Base-by-base conservation (phyloP, 2,888 invertebrate genomes). In the Crematogaster levior region DNA sequence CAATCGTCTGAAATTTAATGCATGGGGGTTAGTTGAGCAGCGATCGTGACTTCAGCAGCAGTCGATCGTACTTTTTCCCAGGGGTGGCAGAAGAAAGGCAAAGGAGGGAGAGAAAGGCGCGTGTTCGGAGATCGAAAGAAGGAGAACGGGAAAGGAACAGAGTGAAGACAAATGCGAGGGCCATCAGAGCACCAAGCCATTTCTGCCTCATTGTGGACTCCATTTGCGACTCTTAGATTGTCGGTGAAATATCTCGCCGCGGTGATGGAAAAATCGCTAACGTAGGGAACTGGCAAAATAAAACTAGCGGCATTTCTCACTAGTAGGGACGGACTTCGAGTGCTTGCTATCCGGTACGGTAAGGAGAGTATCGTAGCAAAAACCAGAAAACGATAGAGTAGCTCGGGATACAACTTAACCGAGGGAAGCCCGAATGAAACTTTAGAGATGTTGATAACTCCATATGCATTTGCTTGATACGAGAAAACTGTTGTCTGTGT, bases 191-290 rank as follows among this genome's bases (percentile, higher is more conserved):
- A 90, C 90, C 91, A 91, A 91, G 92, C 93, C 93, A 93, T 94
- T 94, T 93, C 93, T 93, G 93, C 92, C 93, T 94, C 94, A 94
- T 94, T 94, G 93, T 93, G 93, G 92, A 93, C 94, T 93, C 94
- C 94, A 94, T 94, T 94, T 94, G 93, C 92, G 94, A 93, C 93
- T 94, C 93, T 94, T 93, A 94, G 93, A 94, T 94, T 93, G 93
- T 91, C 90, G 90, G 93, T 94, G 94, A 94, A 94, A 94, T 94
- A 94, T 94, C 92, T 92, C 84, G 89, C 91, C 90, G 91, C 90
- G 92, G 91, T 93, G 94, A 94, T 94, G 93, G 94, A 94, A 94
- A 94, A 94, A 93, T 94, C 94, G 94, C 93, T 93, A 92, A 92
- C 93, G 93, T 88, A 92, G 92, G 92, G 90, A 92, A 91, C 92